phyloP scores from a whole-genome alignment of 2,888 invertebrate species.

The Xestia xanthographa region DNA sequence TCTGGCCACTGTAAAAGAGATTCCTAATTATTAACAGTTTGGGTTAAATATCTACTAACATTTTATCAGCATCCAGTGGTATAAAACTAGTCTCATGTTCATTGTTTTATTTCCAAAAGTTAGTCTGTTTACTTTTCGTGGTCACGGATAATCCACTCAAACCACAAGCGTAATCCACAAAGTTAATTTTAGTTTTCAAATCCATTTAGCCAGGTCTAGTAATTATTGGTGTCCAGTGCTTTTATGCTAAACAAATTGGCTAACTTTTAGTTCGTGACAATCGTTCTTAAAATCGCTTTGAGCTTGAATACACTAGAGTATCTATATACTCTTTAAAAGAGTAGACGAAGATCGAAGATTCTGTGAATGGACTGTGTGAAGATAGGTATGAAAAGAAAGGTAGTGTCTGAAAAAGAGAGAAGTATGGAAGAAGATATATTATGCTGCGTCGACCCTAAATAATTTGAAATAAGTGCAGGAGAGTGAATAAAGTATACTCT shows the following conservation, averaged over 20 bases:
- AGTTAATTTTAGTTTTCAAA: conserved; percentile 33
- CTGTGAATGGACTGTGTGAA: neutral
- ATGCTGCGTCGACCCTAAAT: neutral
- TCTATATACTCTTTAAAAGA: neutral
- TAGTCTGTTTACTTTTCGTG: conserved; percentile 14
- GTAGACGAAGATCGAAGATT: neutral
- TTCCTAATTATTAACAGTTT: too few relatives aligned
- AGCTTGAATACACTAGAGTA: neutral
- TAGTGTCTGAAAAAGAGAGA: neutral
- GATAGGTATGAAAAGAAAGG: neutral
- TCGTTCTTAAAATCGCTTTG: neutral
- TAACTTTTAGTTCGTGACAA: neutral
- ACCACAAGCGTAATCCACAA: conserved; percentile 25
- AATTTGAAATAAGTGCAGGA: neutral
- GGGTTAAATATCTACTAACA: neutral
- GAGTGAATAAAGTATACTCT: neutral
- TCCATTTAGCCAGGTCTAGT: conserved; percentile 26
- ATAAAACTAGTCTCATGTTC: neutral
- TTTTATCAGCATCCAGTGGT: neutral
- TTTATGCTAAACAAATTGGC: conserved; percentile 2
- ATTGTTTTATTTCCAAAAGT: conserved; percentile 26
- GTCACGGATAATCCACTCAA: conserved; percentile 30
- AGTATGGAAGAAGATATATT: neutral
- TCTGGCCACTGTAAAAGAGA: neutral
- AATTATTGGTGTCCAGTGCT: conserved; percentile 1